Evolutionary conservation across 2,113 vertebrate species (phyloP).

Genomic region (Paracanthobrama guichenoti): DNA sequence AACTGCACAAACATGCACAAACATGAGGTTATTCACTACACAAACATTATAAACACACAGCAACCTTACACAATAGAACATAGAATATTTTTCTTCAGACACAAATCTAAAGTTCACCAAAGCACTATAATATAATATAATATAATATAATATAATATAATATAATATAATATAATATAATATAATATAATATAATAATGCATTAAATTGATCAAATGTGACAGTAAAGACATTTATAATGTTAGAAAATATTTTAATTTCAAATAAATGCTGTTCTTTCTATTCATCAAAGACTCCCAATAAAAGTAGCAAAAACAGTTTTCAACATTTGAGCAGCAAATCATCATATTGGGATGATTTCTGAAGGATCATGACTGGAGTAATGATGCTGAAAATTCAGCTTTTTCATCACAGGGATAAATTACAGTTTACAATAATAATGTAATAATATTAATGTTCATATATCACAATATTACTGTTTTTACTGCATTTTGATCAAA

Average conservation of each 20-base stretch:
- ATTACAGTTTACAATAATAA: background rate
- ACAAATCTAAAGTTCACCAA: background rate
- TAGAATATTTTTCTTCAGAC: background rate
- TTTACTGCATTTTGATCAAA: background rate
- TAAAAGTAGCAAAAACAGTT: too few species aligned
- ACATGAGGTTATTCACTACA: background rate
- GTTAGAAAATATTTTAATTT: too few species aligned
- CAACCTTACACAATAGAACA: background rate
- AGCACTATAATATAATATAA: background rate
- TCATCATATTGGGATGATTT: too few species aligned
- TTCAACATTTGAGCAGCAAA: too few species aligned
- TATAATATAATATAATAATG: background rate
- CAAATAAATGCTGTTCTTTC: too few species aligned
- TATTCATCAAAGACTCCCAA: too few species aligned
- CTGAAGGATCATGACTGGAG: too few species aligned
- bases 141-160: background rate
- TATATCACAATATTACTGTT: background rate
- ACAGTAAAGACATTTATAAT: too few species aligned
- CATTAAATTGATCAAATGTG: too few species aligned
- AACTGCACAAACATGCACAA: slow-evolving; percentile 77
- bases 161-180: background rate
- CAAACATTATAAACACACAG: background rate
- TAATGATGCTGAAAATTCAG: too few species aligned
- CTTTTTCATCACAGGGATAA: background rate
- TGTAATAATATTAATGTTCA: background rate